A percentile compares a stretch with the other conserved stretches of the same genome.
phyloP scores from a whole-genome alignment of 1,140 invertebrate genomes.

The Saccostrea glomerata region DNA sequence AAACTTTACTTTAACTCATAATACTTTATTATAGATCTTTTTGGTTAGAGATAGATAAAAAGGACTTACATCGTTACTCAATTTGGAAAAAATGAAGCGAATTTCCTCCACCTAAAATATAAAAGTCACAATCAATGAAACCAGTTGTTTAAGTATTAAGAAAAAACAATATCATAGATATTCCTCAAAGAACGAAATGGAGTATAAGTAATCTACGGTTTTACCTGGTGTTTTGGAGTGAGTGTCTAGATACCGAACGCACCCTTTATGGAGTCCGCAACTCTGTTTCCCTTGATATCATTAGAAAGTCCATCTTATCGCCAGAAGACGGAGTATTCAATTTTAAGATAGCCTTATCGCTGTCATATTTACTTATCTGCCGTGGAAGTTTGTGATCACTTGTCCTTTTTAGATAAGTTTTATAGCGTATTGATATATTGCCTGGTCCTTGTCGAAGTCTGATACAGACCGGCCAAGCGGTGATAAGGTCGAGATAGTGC shows the following conservation, averaged over 20 bases:
- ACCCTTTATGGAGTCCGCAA: neutral
- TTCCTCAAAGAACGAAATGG: neutral
- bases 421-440: slow-evolving; percentile 40
- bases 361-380: slow-evolving; percentile 34
- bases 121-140: neutral
- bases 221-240: neutral
- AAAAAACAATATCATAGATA: neutral
- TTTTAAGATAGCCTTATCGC: slow-evolving; percentile 38
- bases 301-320: slow-evolving; percentile 36
- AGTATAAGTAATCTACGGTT: neutral
- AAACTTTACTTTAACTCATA: too few relatives aligned
- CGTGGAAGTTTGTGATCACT: slow-evolving; percentile 27
- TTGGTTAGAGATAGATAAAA: too few relatives aligned
- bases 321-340: slow-evolving; percentile 20
- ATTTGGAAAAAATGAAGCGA: neutral
- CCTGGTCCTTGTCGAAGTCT: slow-evolving; percentile 13
- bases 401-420: slow-evolving; percentile 45
- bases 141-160: neutral
- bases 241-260: neutral
- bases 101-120: neutral
- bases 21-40: too few relatives aligned
- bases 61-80: too few relatives aligned
- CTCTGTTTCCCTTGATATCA: neutral
- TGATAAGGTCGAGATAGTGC: neutral
- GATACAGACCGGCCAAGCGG: slow-evolving; percentile 11